These are phyloP conservation scores for Heteropelma amictum DNA, from an alignment of 2,888 invertebrate genomes.

Conservation along the genomic window DNA sequence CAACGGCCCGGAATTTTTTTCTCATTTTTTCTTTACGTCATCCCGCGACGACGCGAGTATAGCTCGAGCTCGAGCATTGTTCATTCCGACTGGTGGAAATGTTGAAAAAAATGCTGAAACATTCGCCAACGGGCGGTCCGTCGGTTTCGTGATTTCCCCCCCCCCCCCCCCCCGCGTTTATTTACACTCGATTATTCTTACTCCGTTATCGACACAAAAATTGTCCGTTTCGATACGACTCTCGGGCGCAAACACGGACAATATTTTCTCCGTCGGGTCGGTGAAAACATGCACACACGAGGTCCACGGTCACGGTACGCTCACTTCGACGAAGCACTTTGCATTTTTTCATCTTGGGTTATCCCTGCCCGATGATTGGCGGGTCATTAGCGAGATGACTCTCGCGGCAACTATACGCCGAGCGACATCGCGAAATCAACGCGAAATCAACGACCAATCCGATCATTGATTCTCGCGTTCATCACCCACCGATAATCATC, in stretches of 20 bases:
- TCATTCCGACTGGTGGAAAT: too few species aligned
- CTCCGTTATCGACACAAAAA: background rate
- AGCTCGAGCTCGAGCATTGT: too few species aligned
- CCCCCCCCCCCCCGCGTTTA: too few species aligned
- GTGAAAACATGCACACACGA: constrained; percentile 11
- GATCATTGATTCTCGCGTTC: constrained; percentile 20
- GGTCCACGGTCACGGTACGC: constrained; percentile 67
- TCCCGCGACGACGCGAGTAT: background rate
- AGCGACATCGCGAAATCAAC: constrained; percentile 20
- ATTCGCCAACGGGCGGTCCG: too few species aligned
- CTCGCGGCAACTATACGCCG: too few species aligned
- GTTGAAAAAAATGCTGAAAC: too few species aligned
- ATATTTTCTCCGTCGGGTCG: constrained; percentile 39
- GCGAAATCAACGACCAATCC: too few species aligned
- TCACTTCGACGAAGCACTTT: constrained; percentile 66
- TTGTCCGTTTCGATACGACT: background rate
- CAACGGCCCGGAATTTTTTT: too few species aligned
- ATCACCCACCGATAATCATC: too few species aligned
- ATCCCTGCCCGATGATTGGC: constrained; percentile 58
- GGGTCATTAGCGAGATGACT: constrained; percentile 40
- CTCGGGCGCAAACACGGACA: constrained; percentile 16
- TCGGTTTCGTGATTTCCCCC: too few species aligned
- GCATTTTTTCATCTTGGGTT: constrained; percentile 62
- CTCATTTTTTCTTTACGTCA: constrained; percentile 11
- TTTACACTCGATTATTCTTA: background rate